Evolutionary conservation across 2,113 vertebrate genomes (phyloP).

Genomic region (Centrocercus urophasianus): DNA sequence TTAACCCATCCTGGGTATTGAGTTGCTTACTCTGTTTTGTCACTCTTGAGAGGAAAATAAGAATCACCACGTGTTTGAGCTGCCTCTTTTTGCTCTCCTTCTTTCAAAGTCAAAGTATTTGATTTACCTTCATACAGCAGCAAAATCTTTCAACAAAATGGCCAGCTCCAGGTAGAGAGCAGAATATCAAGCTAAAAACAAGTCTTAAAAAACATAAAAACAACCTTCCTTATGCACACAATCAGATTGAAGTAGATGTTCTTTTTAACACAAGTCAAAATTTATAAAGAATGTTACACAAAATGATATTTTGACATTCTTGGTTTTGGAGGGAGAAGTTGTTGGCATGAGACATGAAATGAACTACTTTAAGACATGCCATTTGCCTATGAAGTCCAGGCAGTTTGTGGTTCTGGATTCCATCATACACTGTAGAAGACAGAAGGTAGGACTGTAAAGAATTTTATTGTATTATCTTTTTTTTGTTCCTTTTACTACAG

Average conservation of each 20-base stretch:
- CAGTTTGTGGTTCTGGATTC: background rate
- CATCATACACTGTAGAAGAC: background rate
- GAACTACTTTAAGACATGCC: background rate
- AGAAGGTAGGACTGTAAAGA: background rate
- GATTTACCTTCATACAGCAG: background rate
- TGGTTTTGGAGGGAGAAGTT: background rate
- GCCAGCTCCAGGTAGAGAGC: background rate
- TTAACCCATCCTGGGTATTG: background rate
- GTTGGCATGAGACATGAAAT: background rate
- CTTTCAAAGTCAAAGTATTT: background rate
- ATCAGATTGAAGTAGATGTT: background rate
- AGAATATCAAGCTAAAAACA: background rate
- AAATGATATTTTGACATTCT: background rate
- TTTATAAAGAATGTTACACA: background rate
- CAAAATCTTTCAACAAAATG: background rate
- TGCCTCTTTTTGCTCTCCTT: background rate
- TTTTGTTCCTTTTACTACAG: background rate
- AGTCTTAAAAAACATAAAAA: background rate
- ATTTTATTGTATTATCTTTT: background rate
- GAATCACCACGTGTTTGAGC: background rate
- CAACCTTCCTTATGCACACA: background rate
- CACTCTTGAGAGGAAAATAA: constrained; percentile 3
- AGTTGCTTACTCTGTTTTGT: constrained; percentile 23
- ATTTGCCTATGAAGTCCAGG: background rate
- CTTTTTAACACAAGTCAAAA: background rate